Evolutionary conservation across 2,888 invertebrate species (phyloP).

Genomic region (Sepiola atlantica): DNA sequence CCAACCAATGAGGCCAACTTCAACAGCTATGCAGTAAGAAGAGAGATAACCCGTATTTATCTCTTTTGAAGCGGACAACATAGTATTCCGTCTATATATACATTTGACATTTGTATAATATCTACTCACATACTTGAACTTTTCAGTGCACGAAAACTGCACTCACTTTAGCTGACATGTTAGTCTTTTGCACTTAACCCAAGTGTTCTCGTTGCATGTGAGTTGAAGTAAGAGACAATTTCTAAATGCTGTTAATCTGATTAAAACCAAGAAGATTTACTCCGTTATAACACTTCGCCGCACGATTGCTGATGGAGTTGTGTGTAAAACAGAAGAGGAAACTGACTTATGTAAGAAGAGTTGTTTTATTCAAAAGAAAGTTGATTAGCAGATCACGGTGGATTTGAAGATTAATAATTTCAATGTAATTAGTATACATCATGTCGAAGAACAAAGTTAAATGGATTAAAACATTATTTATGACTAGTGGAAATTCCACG

Average conservation of each 20-base stretch:
- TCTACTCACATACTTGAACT: background rate
- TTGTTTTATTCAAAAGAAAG: background rate
- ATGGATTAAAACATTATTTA: background rate
- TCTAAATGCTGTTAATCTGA: slow-evolving; percentile 32
- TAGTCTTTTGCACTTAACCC: background rate
- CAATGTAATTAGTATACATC: background rate
- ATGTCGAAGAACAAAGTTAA: background rate
- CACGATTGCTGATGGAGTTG: background rate
- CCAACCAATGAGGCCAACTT: no score
- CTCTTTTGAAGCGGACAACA: no score
- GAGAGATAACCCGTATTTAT: no score
- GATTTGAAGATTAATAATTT: background rate
- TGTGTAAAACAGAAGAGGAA: background rate
- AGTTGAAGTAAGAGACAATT: background rate
- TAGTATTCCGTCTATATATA: no score
- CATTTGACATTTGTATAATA: no score
- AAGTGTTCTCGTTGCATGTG: background rate
- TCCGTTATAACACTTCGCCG: background rate
- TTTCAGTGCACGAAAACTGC: background rate
- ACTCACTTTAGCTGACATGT: background rate
- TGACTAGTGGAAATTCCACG: background rate
- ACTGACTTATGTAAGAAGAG: background rate
- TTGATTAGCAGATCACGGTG: background rate
- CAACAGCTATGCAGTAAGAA: no score
- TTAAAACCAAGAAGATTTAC: background rate